Evolutionary conservation across 2,888 invertebrate species (phyloP).

Genomic region (Anticlea derivata): DNA sequence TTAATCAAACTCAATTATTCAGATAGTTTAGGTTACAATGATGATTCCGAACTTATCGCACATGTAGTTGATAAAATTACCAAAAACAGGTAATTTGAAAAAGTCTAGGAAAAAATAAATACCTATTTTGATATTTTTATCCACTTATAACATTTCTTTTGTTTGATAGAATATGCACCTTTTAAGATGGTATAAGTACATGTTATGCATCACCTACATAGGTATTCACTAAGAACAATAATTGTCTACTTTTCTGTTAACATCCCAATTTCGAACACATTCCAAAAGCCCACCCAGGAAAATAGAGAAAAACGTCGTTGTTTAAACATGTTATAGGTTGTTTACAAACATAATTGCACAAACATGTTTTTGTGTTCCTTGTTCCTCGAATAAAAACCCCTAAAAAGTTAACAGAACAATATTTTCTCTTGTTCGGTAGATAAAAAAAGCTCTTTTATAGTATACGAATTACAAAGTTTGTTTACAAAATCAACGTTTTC

Average conservation of each 20-base stretch:
- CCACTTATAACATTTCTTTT: too few relatives aligned
- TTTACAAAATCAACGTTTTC: not conserved
- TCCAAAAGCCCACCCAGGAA: not conserved
- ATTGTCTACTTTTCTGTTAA: not conserved
- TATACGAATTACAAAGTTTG: not conserved
- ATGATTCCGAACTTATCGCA: too few relatives aligned
- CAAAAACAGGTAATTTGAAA: too few relatives aligned
- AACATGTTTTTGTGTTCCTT: slow-evolving; percentile 10
- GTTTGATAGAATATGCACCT: too few relatives aligned
- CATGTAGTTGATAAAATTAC: too few relatives aligned
- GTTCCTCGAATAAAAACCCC: slow-evolving; percentile 2
- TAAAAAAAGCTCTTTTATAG: not conserved
- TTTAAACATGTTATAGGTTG: slow-evolving; percentile 11
- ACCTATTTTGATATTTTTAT: too few relatives aligned
- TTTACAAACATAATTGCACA: slow-evolving; percentile 13
- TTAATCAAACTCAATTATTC: too few relatives aligned
- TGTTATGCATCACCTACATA: too few relatives aligned
- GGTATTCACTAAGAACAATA: too few relatives aligned
- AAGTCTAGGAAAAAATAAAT: too few relatives aligned
- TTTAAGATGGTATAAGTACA: too few relatives aligned
- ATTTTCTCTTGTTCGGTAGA: not conserved
- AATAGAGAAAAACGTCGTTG: slow-evolving; percentile 5
- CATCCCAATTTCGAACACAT: slow-evolving; percentile 1
- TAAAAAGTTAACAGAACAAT: slow-evolving; percentile 6
- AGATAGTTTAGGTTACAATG: too few relatives aligned